phyloP scores from a whole-genome alignment of 53 echinoderm and acorn worm genomes.

The Paelopatides confundens region DNA sequence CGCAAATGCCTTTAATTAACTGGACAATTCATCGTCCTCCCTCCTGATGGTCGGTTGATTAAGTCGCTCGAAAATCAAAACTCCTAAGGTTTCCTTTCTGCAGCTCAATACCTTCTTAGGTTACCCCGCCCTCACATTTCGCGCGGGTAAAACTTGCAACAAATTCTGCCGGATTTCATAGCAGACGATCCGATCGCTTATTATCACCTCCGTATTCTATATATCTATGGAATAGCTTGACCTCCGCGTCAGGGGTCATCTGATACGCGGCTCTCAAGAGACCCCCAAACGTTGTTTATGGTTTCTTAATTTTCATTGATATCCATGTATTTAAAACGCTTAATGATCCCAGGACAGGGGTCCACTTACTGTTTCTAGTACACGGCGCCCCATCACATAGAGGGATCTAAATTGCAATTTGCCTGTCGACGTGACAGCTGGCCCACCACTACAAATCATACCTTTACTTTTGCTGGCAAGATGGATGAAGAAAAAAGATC shows the following conservation, averaged over 20 bases:
- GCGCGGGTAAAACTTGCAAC: slow-evolving; percentile 19
- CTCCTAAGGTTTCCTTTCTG: background rate
- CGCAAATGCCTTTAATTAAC: background rate
- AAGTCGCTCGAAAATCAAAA: slow-evolving; percentile 1
- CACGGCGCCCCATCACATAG: slow-evolving; percentile 43
- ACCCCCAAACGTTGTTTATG: slow-evolving; percentile 55
- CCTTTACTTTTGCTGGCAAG: background rate
- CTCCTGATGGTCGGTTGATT: slow-evolving; percentile 24
- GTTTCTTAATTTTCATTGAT: slow-evolving; percentile 43
- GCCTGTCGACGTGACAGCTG: slow-evolving; percentile 22
- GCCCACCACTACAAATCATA: background rate
- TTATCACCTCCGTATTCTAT: slow-evolving; percentile 25
- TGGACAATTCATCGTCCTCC: background rate
- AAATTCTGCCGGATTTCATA: slow-evolving; percentile 18
- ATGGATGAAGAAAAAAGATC: no score
- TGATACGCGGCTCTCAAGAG: slow-evolving; percentile 14
- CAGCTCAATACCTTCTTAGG: background rate
- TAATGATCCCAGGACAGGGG: slow-evolving; percentile 47
- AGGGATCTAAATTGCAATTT: slow-evolving; percentile 46
- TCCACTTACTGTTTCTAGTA: slow-evolving; percentile 43
- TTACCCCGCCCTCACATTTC: slow-evolving; percentile 18
- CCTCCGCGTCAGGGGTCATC: slow-evolving; percentile 31
- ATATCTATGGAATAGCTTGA: slow-evolving; percentile 8
- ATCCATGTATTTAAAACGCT: slow-evolving; percentile 24
- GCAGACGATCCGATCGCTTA: slow-evolving; percentile 8